Evolutionary conservation across 2,113 vertebrate genomes (phyloP).

Genomic region (Bos indicus): DNA sequence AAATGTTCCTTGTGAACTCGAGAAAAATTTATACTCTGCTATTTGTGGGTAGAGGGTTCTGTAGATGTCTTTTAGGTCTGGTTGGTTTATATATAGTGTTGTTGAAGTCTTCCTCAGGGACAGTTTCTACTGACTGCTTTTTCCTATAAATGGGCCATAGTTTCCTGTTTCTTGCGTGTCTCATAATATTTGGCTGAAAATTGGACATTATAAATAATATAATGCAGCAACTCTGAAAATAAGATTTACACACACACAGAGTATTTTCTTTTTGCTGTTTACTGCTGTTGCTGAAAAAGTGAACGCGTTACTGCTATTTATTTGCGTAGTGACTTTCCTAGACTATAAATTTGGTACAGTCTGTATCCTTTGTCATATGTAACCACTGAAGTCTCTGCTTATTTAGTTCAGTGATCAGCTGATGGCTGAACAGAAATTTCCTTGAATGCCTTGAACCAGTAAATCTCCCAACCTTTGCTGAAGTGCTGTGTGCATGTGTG

Average conservation of each 20-base stretch:
- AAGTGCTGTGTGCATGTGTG: background rate
- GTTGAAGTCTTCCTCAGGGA: background rate
- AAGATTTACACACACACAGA: background rate
- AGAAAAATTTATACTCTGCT: conserved; percentile 8
- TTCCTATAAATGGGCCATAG: background rate
- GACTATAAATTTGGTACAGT: background rate
- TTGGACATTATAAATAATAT: background rate
- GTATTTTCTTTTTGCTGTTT: background rate
- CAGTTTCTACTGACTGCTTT: background rate
- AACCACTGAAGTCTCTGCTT: background rate
- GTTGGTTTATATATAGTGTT: background rate
- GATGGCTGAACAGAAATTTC: background rate
- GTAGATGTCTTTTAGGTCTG: background rate
- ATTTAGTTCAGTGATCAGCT: background rate
- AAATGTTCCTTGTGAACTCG: background rate
- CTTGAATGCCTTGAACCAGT: background rate
- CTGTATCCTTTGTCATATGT: background rate
- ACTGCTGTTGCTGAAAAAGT: background rate
- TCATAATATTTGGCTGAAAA: conserved; percentile 3
- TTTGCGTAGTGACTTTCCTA: background rate
- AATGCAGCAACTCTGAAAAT: background rate
- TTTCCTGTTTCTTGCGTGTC: background rate
- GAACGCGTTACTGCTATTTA: background rate
- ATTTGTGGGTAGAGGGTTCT: background rate
- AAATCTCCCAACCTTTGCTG: background rate